Evolutionary conservation across 2,888 invertebrate species (phyloP).

Genomic region (Aphodius granarius): DNA sequence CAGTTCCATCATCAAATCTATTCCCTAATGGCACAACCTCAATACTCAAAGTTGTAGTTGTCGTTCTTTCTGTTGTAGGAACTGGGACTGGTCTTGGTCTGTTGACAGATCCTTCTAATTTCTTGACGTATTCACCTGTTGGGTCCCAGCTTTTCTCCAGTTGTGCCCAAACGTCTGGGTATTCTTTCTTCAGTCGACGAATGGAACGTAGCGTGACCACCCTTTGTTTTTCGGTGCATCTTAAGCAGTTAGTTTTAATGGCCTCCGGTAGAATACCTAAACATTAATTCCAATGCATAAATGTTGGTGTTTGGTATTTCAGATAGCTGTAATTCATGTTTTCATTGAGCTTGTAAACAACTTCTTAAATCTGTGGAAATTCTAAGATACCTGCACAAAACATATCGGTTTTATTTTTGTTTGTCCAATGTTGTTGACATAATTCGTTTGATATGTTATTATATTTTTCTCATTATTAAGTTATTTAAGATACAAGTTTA

Average conservation of each 20-base stretch:
- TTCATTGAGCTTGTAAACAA: background rate
- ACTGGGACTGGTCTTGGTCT: slow-evolving; percentile 17
- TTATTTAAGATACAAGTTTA: no score
- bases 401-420: background rate
- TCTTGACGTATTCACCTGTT: slow-evolving; percentile 62
- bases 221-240: slow-evolving; percentile 70
- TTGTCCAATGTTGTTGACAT: background rate
- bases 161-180: slow-evolving; percentile 68
- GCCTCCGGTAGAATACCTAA: slow-evolving; percentile 73
- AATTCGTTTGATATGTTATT: no score
- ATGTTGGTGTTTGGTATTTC: background rate
- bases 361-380: background rate
- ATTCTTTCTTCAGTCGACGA: slow-evolving; percentile 64
- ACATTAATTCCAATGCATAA: slow-evolving; percentile 31
- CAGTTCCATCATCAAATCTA: background rate
- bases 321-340: background rate
- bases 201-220: slow-evolving; percentile 66
- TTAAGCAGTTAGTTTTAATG: slow-evolving; percentile 64
- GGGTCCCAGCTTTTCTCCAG: slow-evolving; percentile 70
- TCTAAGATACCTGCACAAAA: background rate
- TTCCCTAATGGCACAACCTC: background rate
- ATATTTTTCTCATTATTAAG: no score
- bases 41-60: slow-evolving; percentile 7
- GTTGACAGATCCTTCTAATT: slow-evolving; percentile 50
- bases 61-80: slow-evolving; percentile 20